Percentiles rank a stretch among this genome's conserved stretches.
phyloP scores from a whole-genome alignment of 2,797 vertebrate species.

The Nyctibius grandis region DNA sequence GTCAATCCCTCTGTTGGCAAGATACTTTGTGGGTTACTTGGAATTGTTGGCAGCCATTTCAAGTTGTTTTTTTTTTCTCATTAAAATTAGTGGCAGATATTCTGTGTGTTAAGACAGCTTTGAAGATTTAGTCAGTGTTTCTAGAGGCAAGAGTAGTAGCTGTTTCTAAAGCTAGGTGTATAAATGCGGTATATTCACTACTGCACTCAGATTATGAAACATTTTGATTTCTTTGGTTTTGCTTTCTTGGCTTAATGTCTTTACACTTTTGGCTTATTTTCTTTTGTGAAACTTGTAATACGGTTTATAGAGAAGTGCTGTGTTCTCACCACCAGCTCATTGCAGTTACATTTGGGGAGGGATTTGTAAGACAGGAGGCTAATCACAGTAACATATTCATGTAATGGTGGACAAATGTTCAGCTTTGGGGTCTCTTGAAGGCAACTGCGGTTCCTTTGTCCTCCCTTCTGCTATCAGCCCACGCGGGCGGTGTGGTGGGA shows the following conservation, averaged over 20 bases:
- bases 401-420: neutral
- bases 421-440: rapidly evolving
- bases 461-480: neutral
- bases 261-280: neutral
- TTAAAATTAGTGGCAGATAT: constrained; percentile 39
- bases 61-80: constrained; percentile 1
- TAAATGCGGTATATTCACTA: neutral
- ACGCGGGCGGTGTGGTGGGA: rapidly evolving
- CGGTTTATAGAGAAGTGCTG: neutral
- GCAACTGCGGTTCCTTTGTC: neutral
- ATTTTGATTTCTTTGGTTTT: neutral
- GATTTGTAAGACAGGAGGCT: neutral
- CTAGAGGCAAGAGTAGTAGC: neutral
- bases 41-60: neutral
- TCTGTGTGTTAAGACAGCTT: constrained; percentile 5
- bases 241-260: neutral
- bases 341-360: neutral
- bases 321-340: neutral
- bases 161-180: neutral
- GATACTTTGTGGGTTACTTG: neutral
- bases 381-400: neutral
- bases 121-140: neutral
- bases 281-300: neutral
- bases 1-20: constrained; percentile 16
- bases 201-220: neutral